A percentile compares a stretch with the other conserved stretches of the same genome.
Conservation (phyloP, 2,888 invertebrate species). For the Sisyra terminalis region DNA sequence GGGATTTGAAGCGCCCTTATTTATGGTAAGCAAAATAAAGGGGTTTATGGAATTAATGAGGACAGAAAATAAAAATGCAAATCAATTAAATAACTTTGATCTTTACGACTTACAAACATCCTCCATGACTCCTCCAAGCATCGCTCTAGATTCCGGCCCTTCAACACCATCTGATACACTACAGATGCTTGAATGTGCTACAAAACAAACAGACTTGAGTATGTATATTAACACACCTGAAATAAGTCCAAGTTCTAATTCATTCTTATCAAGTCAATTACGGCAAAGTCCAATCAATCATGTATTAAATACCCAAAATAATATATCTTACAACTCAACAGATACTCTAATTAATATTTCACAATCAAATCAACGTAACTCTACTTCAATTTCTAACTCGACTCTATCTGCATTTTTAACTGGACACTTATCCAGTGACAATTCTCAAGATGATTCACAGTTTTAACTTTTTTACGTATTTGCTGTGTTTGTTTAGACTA, state of each 20-base stretch:
- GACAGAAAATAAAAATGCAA: slow-evolving; percentile 21
- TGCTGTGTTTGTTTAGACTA: not conserved
- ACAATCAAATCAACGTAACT: slow-evolving; percentile 16
- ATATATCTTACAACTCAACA: slow-evolving; percentile 16
- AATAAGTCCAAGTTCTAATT: slow-evolving; percentile 25
- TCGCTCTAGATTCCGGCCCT: slow-evolving; percentile 24
- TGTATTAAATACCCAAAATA: slow-evolving; percentile 18
- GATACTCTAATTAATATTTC: slow-evolving; percentile 4
- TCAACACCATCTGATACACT: slow-evolving; percentile 25
- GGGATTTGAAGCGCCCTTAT: slow-evolving; percentile 59
- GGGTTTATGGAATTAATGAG: slow-evolving; percentile 36
- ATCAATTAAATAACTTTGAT: slow-evolving; percentile 17
- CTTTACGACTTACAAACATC: slow-evolving; percentile 21
- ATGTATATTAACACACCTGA: slow-evolving; percentile 26
- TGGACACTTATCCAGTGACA: slow-evolving; percentile 23
- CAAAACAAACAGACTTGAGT: slow-evolving; percentile 18
- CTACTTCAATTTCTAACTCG: slow-evolving; percentile 10
- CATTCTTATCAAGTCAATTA: slow-evolving; percentile 22
- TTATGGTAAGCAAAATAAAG: slow-evolving; percentile 59
- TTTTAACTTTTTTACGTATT: not conserved
- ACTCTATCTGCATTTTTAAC: slow-evolving; percentile 22
- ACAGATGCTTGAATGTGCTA: slow-evolving; percentile 21
- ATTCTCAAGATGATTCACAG: slow-evolving; percentile 19
- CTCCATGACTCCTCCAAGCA: slow-evolving; percentile 23
- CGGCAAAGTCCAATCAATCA: slow-evolving; percentile 19